phyloP scores from a whole-genome alignment of 35 echinoderm and acorn worm species.

The Lytechinus variegatus region DNA sequence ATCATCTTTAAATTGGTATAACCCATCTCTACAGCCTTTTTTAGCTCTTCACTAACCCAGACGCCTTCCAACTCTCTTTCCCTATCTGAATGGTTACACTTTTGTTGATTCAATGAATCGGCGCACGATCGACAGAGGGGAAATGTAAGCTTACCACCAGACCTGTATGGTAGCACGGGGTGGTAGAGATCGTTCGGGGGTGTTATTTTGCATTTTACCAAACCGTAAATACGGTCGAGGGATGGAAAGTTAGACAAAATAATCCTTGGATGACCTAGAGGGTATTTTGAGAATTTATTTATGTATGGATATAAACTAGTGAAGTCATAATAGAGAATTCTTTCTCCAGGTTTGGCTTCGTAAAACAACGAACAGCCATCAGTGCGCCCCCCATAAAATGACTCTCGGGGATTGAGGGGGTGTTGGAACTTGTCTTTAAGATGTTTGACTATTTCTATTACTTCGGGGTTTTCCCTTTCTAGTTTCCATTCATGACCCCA shows the following conservation, averaged over 20 bases:
- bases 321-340: background rate
- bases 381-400: background rate
- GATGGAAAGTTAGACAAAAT: background rate
- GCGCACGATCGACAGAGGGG: slow-evolving; percentile 56
- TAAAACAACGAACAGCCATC: slow-evolving; percentile 6
- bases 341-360: slow-evolving; percentile 13
- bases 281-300: slow-evolving; percentile 54
- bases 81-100: background rate
- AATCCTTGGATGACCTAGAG: slow-evolving; percentile 19
- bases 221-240: slow-evolving; percentile 28
- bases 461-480: background rate
- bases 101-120: slow-evolving; percentile 19
- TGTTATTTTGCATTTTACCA: slow-evolving; percentile 52
- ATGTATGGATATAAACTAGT: slow-evolving; percentile 58
- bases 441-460: background rate
- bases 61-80: slow-evolving; percentile 50
- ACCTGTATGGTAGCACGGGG: slow-evolving; percentile 8
- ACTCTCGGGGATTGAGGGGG: slow-evolving; percentile 4
- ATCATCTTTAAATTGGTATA: slow-evolving; percentile 55
- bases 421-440: background rate
- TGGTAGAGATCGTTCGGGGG: slow-evolving; percentile 3
- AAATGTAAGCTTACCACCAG: slow-evolving; percentile 26
- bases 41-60: slow-evolving; percentile 66
- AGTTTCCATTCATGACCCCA: slow-evolving; percentile 29
- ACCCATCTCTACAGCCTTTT: slow-evolving; percentile 67